These are phyloP conservation scores for Pilophorus perplexus DNA, from an alignment of 2,888 invertebrate species.

Conservation along the genomic window DNA sequence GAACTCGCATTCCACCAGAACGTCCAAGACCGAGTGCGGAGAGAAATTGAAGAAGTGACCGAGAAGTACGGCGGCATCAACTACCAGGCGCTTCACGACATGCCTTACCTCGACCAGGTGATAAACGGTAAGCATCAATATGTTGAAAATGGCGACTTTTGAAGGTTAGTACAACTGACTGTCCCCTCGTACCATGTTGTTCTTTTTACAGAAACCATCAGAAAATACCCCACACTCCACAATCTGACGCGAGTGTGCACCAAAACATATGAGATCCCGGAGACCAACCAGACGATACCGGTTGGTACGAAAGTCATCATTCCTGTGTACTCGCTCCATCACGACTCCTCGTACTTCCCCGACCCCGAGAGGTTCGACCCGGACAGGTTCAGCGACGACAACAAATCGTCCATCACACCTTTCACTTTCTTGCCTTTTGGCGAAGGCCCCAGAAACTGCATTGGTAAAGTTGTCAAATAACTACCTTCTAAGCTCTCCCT, in stretches of 20 bases:
- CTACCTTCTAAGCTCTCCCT: background rate
- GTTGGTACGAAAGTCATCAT: conserved; percentile 55
- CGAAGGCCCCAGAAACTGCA: conserved; percentile 60
- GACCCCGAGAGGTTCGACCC: conserved; percentile 63
- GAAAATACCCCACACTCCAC: conserved; percentile 53
- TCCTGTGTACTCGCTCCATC: conserved; percentile 60
- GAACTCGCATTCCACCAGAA: conserved; percentile 58
- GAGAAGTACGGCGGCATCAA: conserved; percentile 53
- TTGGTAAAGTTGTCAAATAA: too few relatives aligned
- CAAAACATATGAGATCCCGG: conserved; percentile 50
- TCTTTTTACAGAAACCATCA: conserved; percentile 48
- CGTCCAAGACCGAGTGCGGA: conserved; percentile 55
- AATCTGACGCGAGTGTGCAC: conserved; percentile 52
- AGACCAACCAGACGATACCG: conserved; percentile 42
- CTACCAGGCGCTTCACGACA: conserved; percentile 56
- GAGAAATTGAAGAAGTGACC: conserved; percentile 55
- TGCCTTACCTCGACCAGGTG: conserved; percentile 59
- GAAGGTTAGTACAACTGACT: too few relatives aligned
- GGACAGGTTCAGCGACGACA: conserved; percentile 60
- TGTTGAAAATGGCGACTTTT: too few relatives aligned
- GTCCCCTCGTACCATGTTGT: too few relatives aligned
- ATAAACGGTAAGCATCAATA: conserved; percentile 57
- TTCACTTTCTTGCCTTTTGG: conserved; percentile 61
- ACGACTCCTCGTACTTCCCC: conserved; percentile 60
- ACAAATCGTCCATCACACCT: conserved; percentile 55